Conservation (phyloP, 2,113 vertebrate species). For the Elephantulus edwardii region DNA sequence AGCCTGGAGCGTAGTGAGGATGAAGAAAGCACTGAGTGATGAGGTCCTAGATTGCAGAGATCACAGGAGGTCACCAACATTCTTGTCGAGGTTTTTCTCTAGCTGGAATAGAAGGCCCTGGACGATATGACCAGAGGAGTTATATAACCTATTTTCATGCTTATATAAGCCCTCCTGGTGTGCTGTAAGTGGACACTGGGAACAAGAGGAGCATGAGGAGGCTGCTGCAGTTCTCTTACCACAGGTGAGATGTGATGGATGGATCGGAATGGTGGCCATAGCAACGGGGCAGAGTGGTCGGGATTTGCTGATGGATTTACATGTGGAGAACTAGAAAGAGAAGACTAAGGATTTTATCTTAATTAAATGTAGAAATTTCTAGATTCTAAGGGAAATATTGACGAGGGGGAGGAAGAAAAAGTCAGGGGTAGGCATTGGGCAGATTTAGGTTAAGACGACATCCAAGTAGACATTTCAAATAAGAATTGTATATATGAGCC, state of each 20-base stretch:
- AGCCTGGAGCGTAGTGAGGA: fast-evolving
- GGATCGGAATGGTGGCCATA: neutral
- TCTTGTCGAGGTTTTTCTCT: neutral
- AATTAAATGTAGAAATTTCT: neutral
- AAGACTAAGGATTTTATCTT: neutral
- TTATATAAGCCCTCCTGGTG: neutral
- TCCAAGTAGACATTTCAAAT: neutral
- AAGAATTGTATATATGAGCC: neutral
- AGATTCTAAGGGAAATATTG: neutral
- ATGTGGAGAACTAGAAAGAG: too few relatives aligned
- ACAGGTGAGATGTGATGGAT: neutral
- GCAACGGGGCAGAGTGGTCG: neutral
- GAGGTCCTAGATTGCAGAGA: neutral
- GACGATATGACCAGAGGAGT: neutral
- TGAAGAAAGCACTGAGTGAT: neutral
- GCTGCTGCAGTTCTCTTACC: neutral
- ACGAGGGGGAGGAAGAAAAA: neutral
- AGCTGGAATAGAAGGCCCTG: neutral
- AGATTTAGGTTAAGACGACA: neutral
- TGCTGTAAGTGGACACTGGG: neutral
- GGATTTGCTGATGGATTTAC: neutral
- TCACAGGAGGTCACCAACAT: neutral
- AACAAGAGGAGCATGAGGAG: neutral
- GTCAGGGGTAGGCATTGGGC: neutral
- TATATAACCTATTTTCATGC: neutral